Conservation (phyloP, 2,888 invertebrate species). For the Suillia variegata region DNA sequence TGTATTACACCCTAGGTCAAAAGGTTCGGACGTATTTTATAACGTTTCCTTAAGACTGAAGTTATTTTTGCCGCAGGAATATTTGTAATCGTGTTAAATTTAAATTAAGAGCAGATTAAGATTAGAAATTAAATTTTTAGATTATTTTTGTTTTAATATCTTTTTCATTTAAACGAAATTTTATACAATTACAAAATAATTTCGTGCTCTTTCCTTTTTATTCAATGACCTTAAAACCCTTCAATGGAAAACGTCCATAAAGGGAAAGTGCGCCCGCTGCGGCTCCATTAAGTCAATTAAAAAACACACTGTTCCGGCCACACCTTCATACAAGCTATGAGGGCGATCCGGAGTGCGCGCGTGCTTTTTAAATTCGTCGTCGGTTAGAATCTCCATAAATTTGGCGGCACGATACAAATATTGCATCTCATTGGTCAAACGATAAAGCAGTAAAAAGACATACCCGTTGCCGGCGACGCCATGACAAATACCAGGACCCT, state of each 20-base stretch:
- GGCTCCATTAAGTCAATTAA: conserved; percentile 77
- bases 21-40: no score
- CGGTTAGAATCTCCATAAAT: conserved; percentile 77
- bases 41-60: no score
- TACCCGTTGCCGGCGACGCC: conserved; percentile 85
- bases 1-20: no score
- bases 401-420: conserved; percentile 75
- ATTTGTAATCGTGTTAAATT: no score
- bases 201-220: no score
- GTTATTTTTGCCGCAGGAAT: no score
- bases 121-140: background rate
- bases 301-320: conserved; percentile 84
- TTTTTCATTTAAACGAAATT: background rate
- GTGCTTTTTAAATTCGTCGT: conserved; percentile 68
- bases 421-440: conserved; percentile 73
- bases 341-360: conserved; percentile 81
- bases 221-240: no score
- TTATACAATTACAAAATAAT: no score
- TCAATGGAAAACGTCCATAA: conserved; percentile 71
- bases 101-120: no score
- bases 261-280: conserved; percentile 78
- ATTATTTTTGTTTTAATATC: background rate
- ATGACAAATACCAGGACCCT: conserved; percentile 90
- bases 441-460: conserved; percentile 76
- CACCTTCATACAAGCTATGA: conserved; percentile 81